Conservation (phyloP, 2,888 invertebrate genomes). For the Sphaerophoria taeniata region DNA sequence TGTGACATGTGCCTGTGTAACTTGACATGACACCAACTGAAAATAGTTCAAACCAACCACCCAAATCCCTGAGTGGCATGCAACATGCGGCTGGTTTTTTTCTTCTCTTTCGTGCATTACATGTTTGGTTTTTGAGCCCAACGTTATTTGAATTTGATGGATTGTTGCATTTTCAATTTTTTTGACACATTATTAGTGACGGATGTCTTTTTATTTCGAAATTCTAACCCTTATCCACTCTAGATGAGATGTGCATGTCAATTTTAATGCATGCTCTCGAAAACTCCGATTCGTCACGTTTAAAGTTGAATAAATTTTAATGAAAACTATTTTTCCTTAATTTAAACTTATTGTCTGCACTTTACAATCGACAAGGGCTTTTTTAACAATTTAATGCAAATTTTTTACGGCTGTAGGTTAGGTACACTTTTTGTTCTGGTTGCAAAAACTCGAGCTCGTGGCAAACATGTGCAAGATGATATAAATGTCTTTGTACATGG, state of each 20-base stretch:
- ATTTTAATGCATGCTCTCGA: not conserved
- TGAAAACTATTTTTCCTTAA: slow-evolving; percentile 13
- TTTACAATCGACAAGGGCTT: slow-evolving; percentile 36
- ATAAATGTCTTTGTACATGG: too few species aligned
- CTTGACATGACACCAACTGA: slow-evolving; percentile 58
- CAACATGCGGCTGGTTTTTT: slow-evolving; percentile 42
- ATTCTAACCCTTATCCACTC: slow-evolving; percentile 28
- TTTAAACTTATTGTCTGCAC: slow-evolving; percentile 40
- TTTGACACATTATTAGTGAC: slow-evolving; percentile 36
- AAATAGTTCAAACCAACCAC: slow-evolving; percentile 58
- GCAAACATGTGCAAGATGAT: not conserved
- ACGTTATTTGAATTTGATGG: slow-evolving; percentile 53
- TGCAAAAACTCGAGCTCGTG: not conserved
- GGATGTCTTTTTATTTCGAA: slow-evolving; percentile 32
- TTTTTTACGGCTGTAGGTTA: slow-evolving; percentile 22
- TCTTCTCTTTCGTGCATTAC: not conserved
- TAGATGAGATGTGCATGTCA: slow-evolving; percentile 32
- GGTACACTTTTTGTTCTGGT: not conserved
- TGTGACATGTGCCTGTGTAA: slow-evolving; percentile 63
- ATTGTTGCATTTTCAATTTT: slow-evolving; percentile 44
- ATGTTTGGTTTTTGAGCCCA: not conserved
- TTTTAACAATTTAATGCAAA: slow-evolving; percentile 36
- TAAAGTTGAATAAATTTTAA: slow-evolving; percentile 45
- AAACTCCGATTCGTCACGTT: slow-evolving; percentile 58
- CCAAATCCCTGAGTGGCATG: slow-evolving; percentile 47